A percentile compares a stretch with the other conserved stretches of the same genome.
These are phyloP conservation scores for Palaemon carinicauda DNA, from an alignment of 1,140 invertebrate genomes.

Conservation along the genomic window DNA sequence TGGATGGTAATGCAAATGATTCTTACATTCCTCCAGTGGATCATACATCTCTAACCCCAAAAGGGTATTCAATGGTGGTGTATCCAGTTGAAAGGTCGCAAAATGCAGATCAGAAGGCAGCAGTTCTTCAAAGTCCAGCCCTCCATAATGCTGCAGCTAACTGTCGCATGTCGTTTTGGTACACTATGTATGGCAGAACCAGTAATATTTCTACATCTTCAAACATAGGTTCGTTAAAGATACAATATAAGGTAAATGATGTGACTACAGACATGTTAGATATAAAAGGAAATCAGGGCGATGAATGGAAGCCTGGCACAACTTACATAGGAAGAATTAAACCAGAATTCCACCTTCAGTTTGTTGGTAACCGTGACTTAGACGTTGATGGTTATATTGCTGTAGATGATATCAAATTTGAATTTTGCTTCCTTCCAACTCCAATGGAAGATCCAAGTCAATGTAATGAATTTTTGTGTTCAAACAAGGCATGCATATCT, in stretches of 20 bases:
- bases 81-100: not conserved
- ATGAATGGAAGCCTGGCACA: constrained; percentile 39
- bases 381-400: constrained; percentile 46
- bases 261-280: constrained; percentile 11
- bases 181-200: constrained; percentile 32
- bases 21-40: constrained; percentile 32
- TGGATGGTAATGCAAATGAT: constrained; percentile 26
- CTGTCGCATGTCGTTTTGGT: constrained; percentile 44
- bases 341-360: constrained; percentile 20
- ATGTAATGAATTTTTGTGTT: constrained; percentile 15
- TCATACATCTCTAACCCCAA: constrained; percentile 14
- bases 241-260: constrained; percentile 5
- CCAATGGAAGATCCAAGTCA: not conserved
- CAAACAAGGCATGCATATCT: constrained; percentile 39
- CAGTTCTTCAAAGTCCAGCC: constrained; percentile 24
- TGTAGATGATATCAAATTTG: constrained; percentile 47
- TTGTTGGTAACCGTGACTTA: constrained; percentile 33
- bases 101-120: not conserved
- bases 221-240: constrained; percentile 16
- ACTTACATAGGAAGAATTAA: constrained; percentile 33
- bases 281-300: constrained; percentile 18
- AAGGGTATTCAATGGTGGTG: constrained; percentile 39
- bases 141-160: constrained; percentile 33
- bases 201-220: constrained; percentile 8
- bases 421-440: constrained; percentile 46